These are phyloP conservation scores for Megaceryle torquata DNA, from an alignment of 2,113 vertebrate genomes.

Conservation along the genomic window DNA sequence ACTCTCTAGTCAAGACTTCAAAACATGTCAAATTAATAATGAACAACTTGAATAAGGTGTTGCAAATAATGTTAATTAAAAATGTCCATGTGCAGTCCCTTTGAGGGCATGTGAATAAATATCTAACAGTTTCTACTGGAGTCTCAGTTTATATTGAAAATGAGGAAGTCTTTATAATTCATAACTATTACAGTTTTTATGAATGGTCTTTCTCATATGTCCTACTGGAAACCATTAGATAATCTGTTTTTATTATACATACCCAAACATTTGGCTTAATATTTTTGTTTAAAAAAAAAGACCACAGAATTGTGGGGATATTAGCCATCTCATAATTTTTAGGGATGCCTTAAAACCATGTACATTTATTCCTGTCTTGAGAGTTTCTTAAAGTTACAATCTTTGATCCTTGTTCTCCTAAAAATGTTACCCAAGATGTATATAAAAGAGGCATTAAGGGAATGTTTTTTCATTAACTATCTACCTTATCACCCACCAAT, in stretches of 20 bases:
- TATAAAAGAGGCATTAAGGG: constrained; percentile 76
- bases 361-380: constrained; percentile 60
- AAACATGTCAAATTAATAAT: constrained; percentile 17
- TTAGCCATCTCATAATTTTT: constrained; percentile 75
- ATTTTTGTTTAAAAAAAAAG: constrained; percentile 67
- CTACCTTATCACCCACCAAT: constrained; percentile 72
- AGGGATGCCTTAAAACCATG: constrained; percentile 62
- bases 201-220: constrained; percentile 73
- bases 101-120: constrained; percentile 39
- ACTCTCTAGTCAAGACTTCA: constrained; percentile 34
- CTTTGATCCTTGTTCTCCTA: constrained; percentile 72
- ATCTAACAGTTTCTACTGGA: constrained; percentile 32
- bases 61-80: constrained; percentile 62
- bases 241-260: constrained; percentile 74
- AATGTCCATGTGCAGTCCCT: constrained; percentile 19
- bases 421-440: constrained; percentile 72
- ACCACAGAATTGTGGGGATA: constrained; percentile 67
- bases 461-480: constrained; percentile 74
- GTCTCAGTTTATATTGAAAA: constrained; percentile 53
- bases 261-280: constrained; percentile 69
- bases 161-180: constrained; percentile 71
- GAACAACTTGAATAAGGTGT: constrained; percentile 38
- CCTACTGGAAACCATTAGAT: constrained; percentile 74
- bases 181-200: constrained; percentile 68
- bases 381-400: constrained; percentile 69